Conservation (phyloP, 2,113 vertebrate genomes). For the Cercocebus atys region DNA sequence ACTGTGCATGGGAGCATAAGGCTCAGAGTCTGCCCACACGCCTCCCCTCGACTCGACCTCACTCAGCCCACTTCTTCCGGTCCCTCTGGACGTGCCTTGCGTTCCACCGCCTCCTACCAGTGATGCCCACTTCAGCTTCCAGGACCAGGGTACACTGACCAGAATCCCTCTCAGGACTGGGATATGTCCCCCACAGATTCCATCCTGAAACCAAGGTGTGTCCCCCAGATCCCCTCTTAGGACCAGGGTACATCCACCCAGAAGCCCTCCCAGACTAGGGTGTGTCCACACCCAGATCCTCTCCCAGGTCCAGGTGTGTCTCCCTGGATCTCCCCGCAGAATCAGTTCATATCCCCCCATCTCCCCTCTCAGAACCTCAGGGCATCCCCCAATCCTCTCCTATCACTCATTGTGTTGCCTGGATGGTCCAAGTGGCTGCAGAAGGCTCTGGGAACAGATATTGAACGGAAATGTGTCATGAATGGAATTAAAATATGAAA, state of each 20-base stretch:
- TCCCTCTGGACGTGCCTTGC: background rate
- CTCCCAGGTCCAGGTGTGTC: background rate
- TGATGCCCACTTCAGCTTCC: rapidly evolving
- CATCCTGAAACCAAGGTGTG: background rate
- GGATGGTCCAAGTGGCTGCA: background rate
- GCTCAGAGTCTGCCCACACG: background rate
- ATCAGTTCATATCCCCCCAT: background rate
- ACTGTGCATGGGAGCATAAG: background rate
- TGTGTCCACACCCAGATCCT: background rate
- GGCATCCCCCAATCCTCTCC: background rate
- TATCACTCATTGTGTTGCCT: background rate
- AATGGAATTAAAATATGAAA: background rate
- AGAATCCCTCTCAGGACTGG: background rate
- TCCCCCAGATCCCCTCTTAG: background rate
- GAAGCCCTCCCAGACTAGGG: background rate
- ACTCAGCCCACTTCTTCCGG: background rate
- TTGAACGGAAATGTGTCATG: background rate
- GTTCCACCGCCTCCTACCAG: background rate
- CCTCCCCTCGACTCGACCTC: background rate
- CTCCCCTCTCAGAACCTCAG: background rate
- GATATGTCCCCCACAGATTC: background rate
- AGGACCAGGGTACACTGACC: background rate
- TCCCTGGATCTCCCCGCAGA: background rate
- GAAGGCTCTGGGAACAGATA: background rate
- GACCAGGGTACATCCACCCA: background rate